phyloP scores from a whole-genome alignment of 2,797 vertebrate genomes.

The Rhinatrema bivittatum region DNA sequence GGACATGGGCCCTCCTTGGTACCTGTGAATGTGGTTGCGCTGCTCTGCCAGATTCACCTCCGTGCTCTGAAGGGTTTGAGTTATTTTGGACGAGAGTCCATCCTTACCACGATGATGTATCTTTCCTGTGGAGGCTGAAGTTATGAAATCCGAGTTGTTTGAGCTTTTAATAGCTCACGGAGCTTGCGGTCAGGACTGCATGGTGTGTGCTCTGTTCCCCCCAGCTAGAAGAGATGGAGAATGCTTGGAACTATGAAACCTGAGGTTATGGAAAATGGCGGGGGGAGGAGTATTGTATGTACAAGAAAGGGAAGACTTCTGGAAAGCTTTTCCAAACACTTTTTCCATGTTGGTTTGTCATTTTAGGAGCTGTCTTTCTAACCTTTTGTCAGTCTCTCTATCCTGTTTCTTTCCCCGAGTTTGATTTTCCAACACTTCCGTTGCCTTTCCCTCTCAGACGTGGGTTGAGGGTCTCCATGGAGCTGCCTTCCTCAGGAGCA shows the following conservation, averaged over 20 bases:
- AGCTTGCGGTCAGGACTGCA: constrained; percentile 1
- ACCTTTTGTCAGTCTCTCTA: background rate
- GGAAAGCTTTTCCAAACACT: too few relatives aligned
- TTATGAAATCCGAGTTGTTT: background rate
- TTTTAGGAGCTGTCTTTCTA: constrained; percentile 15
- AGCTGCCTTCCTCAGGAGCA: too few relatives aligned
- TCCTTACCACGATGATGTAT: too few relatives aligned
- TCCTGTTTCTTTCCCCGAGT: background rate
- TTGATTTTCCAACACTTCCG: background rate
- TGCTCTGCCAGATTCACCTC: too few relatives aligned
- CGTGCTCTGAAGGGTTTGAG: too few relatives aligned
- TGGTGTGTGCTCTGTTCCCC: background rate
- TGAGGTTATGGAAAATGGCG: background rate
- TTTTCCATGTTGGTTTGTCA: constrained; percentile 14
- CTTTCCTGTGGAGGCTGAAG: background rate
- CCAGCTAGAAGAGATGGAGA: background rate
- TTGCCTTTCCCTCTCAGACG: background rate
- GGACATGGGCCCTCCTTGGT: too few relatives aligned
- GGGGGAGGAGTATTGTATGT: too few relatives aligned
- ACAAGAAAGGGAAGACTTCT: constrained; percentile 14
- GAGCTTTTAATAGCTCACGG: background rate
- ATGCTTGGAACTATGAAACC: background rate
- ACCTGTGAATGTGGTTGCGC: too few relatives aligned
- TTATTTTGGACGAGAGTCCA: too few relatives aligned
- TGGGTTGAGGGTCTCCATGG: too few relatives aligned